These are phyloP conservation scores for Dendropsophus ebraccatus DNA, from an alignment of 2,113 vertebrate genomes.

Conservation along the genomic window DNA sequence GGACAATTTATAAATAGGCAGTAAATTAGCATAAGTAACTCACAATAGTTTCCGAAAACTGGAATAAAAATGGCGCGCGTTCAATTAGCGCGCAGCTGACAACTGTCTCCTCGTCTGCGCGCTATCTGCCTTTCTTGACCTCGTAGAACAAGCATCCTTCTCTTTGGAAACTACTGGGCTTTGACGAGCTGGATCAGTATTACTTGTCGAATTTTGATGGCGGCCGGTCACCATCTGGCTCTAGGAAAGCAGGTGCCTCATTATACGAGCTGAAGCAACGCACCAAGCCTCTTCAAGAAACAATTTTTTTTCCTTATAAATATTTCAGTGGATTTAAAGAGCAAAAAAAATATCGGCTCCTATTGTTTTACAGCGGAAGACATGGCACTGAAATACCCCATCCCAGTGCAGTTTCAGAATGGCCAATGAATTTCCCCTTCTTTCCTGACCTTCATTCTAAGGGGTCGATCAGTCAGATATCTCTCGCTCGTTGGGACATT, in stretches of 20 bases:
- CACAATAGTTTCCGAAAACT: conserved; percentile 10
- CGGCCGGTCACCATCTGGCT: conserved; percentile 38
- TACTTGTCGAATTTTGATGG: background rate
- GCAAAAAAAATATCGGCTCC: background rate
- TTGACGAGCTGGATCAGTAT: conserved; percentile 24
- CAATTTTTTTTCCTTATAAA: background rate
- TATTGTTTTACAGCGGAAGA: too few relatives aligned
- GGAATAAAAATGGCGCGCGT: conserved; percentile 15
- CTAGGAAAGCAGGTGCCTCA: conserved; percentile 17
- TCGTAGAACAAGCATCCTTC: conserved; percentile 23
- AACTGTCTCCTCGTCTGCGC: conserved; percentile 42
- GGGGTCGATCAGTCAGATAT: too few relatives aligned
- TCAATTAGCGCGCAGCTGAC: conserved; percentile 44
- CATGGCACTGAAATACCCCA: too few relatives aligned
- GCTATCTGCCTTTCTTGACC: conserved; percentile 9
- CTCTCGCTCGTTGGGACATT: too few relatives aligned
- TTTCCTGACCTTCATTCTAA: too few relatives aligned
- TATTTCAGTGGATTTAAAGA: background rate
- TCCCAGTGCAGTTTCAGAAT: too few relatives aligned
- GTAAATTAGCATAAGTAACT: conserved; percentile 37
- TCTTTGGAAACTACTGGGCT: background rate
- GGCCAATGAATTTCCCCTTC: too few relatives aligned
- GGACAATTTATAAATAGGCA: conserved; percentile 37
- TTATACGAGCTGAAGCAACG: conserved; percentile 25
- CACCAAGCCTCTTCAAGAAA: background rate